Conservation (phyloP, 1,140 invertebrate species). For the Pseudomyrmex pallidus region DNA sequence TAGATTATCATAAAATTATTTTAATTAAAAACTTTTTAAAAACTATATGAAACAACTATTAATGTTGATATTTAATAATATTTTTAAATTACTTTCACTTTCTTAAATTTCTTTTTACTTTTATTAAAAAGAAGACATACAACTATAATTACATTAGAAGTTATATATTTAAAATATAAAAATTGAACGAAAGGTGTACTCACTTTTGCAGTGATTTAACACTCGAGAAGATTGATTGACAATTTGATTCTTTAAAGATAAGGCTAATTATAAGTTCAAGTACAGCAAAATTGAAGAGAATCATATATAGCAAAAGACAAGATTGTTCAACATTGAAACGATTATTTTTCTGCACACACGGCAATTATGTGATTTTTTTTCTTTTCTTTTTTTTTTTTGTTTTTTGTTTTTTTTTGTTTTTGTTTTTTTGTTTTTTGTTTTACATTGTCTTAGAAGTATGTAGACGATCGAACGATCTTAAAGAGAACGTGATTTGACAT, state of each 20-base stretch:
- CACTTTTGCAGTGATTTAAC: conserved; percentile 12
- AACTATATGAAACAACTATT: too few relatives aligned
- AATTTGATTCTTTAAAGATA: conserved; percentile 22
- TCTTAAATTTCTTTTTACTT: too few relatives aligned
- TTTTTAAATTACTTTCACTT: too few relatives aligned
- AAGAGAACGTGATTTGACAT: conserved; percentile 40
- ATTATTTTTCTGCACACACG: background rate
- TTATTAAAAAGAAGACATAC: too few relatives aligned
- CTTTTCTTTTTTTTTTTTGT: background rate
- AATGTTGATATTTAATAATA: too few relatives aligned
- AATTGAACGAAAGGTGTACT: conserved; percentile 9
- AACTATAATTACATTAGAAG: background rate
- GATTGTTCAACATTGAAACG: background rate
- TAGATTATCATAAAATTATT: too few relatives aligned
- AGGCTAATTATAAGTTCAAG: background rate
- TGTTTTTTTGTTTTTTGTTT: background rate
- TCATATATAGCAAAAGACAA: background rate
- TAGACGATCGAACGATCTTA: conserved; percentile 23
- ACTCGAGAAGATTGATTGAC: background rate
- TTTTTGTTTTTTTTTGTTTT: background rate
- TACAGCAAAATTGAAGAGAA: background rate
- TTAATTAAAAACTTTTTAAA: too few relatives aligned
- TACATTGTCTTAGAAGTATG: conserved; percentile 10
- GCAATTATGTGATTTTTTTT: background rate
- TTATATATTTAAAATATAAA: conserved; percentile 6